Conservation (phyloP, 2,888 invertebrate species). For the Teinopalpus imperialis region DNA sequence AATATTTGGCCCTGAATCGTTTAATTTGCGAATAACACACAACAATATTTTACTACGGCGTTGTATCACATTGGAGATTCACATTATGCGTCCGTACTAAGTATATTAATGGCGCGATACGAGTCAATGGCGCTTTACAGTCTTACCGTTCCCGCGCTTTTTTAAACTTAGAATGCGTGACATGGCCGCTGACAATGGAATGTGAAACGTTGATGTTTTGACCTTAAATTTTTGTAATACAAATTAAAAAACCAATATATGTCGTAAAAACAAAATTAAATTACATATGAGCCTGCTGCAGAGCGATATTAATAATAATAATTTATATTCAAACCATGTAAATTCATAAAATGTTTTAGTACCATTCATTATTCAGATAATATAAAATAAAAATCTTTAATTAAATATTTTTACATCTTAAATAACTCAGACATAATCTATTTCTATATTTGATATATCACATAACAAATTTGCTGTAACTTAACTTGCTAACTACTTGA, state of each 20-base stretch:
- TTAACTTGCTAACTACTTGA: too few relatives aligned
- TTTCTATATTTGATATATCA: too few relatives aligned
- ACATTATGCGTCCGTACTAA: constrained; percentile 3
- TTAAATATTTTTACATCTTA: too few relatives aligned
- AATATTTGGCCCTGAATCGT: constrained; percentile 49
- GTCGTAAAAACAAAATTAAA: not conserved
- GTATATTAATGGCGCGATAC: constrained; percentile 14
- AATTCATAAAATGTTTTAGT: too few relatives aligned
- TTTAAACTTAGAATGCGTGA: not conserved
- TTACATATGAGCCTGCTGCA: too few relatives aligned
- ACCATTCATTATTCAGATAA: too few relatives aligned
- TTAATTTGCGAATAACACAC: constrained; percentile 42
- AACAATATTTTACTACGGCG: constrained; percentile 19
- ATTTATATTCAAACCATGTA: too few relatives aligned
- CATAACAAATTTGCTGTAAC: too few relatives aligned
- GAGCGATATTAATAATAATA: too few relatives aligned
- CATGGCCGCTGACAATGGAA: not conserved
- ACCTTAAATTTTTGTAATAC: too few relatives aligned
- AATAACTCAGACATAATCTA: too few relatives aligned
- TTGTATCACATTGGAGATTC: constrained; percentile 16
- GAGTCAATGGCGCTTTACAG: constrained; percentile 15
- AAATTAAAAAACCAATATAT: not conserved
- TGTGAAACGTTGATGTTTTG: not conserved
- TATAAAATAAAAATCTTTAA: too few relatives aligned
- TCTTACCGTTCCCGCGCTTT: constrained; percentile 13